These are phyloP conservation scores for Calameuta pallipes DNA, from an alignment of 2,888 invertebrate genomes.

Conservation along the genomic window DNA sequence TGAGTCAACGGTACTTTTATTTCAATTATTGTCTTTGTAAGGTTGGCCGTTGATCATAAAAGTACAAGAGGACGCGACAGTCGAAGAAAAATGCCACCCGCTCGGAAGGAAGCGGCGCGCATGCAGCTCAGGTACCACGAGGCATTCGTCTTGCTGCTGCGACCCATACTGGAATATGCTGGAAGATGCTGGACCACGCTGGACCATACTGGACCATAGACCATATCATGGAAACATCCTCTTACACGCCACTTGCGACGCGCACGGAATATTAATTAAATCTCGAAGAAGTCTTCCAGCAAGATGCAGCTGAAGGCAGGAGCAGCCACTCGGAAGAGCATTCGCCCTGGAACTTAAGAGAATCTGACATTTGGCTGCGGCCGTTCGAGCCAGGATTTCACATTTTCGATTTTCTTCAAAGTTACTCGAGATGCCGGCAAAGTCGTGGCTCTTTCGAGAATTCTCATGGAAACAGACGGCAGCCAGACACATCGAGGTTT, in stretches of 20 bases:
- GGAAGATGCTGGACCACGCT: constrained; percentile 1
- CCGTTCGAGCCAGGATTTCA: too few relatives aligned
- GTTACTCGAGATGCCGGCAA: constrained; percentile 4
- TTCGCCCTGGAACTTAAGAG: too few relatives aligned
- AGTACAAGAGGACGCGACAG: constrained; percentile 25
- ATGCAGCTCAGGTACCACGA: constrained; percentile 34
- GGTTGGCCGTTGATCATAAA: constrained; percentile 49
- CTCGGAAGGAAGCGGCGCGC: constrained; percentile 32
- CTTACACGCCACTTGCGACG: constrained; percentile 30
- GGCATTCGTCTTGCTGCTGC: constrained; percentile 40
- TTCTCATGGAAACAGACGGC: background rate
- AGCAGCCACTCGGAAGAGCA: too few relatives aligned
- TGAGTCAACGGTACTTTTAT: constrained; percentile 44
- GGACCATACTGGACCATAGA: constrained; percentile 12
- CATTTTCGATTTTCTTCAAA: too few relatives aligned
- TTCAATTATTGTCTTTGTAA: constrained; percentile 55
- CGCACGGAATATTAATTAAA: constrained; percentile 42
- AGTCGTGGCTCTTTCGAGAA: constrained; percentile 4
- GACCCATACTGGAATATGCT: constrained; percentile 1
- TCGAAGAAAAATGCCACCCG: constrained; percentile 41
- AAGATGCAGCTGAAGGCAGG: too few relatives aligned
- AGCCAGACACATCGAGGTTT: background rate
- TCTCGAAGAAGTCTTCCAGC: constrained; percentile 11
- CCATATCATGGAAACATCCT: constrained; percentile 17
- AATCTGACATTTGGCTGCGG: too few relatives aligned